A percentile compares a stretch with the other conserved stretches of the same genome.
These are phyloP conservation scores for Latrodectus geometricus DNA, from an alignment of 1,140 invertebrate genomes.

Conservation along the genomic window DNA sequence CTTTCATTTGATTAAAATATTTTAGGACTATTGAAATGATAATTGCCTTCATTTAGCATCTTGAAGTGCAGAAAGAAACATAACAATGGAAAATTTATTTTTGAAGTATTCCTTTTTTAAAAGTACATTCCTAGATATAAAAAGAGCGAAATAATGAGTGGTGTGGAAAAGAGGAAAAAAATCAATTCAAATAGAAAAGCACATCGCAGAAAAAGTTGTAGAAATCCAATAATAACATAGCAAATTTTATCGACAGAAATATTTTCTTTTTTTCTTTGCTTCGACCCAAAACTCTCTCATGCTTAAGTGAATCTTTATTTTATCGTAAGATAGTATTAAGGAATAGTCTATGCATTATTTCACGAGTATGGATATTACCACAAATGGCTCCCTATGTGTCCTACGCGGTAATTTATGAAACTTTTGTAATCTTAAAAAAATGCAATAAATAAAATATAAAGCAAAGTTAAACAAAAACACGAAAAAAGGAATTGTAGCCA, in stretches of 20 bases:
- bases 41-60: too few relatives aligned
- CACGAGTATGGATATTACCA: conserved; percentile 53
- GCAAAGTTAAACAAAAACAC: not conserved
- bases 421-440: conserved; percentile 14
- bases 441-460: conserved; percentile 5
- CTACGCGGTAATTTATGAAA: conserved; percentile 28
- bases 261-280: conserved; percentile 11
- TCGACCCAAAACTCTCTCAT: conserved; percentile 11
- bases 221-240: conserved; percentile 55
- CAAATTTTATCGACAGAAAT: conserved; percentile 42
- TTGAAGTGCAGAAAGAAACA: too few relatives aligned
- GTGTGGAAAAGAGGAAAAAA: not conserved
- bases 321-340: conserved; percentile 37
- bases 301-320: conserved; percentile 57
- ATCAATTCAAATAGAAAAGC: not conserved
- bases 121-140: conserved; percentile 9
- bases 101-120: conserved; percentile 13
- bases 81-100: not conserved
- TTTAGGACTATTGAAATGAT: too few relatives aligned
- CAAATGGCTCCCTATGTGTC: conserved; percentile 40
- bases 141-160: conserved; percentile 23
- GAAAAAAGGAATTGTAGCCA: not conserved
- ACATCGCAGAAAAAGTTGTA: not conserved
- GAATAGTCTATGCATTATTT: conserved; percentile 44
- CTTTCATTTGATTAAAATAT: too few relatives aligned